These are phyloP conservation scores for Heliopora coerulea DNA, from an alignment of 92 coral and sea anemone genomes.

Conservation along the genomic window DNA sequence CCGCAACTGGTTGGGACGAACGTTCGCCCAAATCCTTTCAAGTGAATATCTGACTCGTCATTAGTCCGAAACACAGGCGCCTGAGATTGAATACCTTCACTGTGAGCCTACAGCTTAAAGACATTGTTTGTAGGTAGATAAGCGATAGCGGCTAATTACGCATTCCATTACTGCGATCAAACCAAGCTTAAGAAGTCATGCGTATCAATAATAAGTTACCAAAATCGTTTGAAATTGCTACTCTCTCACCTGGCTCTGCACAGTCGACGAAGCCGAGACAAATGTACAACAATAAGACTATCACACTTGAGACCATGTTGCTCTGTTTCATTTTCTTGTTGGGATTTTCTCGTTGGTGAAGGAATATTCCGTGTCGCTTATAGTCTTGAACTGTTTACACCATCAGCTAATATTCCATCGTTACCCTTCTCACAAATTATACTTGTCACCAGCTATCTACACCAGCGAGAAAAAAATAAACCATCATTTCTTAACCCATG, in stretches of 20 bases:
- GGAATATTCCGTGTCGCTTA: too few species aligned
- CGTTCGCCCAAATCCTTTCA: background rate
- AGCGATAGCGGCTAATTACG: conserved; percentile 14
- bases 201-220: background rate
- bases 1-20: too few species aligned
- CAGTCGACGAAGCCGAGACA: background rate
- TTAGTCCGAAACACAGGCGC: background rate
- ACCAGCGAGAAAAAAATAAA: background rate
- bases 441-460: background rate
- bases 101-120: too few species aligned
- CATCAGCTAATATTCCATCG: background rate
- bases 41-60: background rate
- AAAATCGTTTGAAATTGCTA: background rate
- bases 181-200: background rate
- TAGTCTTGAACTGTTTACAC: background rate
- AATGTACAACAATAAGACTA: background rate
- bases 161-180: conserved; percentile 21
- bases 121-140: background rate
- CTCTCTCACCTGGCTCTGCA: background rate
- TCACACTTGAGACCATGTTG: too few species aligned
- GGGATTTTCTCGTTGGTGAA: too few species aligned
- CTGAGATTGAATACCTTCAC: background rate
- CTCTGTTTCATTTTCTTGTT: too few species aligned
- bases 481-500: too few species aligned
- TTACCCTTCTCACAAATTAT: background rate